Evolutionary conservation across 2,797 vertebrate genomes (phyloP), one percentile per base, ranked within the genome.

Genomic region (Hydrocynus forskahlii): DNA sequence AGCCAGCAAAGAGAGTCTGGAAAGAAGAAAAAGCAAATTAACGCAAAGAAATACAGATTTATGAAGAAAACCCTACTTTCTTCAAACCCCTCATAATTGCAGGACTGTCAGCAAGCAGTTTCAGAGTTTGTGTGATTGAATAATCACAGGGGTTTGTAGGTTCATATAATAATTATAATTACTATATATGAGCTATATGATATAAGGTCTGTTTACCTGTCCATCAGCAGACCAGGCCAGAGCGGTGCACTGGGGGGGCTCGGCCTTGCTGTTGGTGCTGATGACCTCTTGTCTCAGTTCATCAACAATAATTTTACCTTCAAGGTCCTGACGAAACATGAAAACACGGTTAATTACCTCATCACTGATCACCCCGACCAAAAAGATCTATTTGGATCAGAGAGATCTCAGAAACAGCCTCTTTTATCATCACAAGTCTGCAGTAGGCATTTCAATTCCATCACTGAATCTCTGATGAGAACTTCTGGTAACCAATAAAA

Each of bases 211-310:
- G 43, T 25, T 38, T 94, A 98, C 97, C 97, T 98, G 97, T 89
- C 97, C 97, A 25, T 98, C 97, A 76, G 97, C 97, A 67, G 97
- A 99, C 97, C 96, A 98, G 63, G 96, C 97, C 92, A 98, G 89
- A 50, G 94, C 97, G 0, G 96, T 98, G 82, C 97, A 97, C 88
- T 98, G 97, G 12, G 96, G 96, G 0, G 97, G 96, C 64, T 98
- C 97, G 0, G 97, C 97, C 87, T 98, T 98, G 95, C 96, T 97
- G 92, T 95, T 99, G 85, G 96, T 97, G 91, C 96, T 98, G 94
- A 98, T 98, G 88, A 98, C 97, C 89, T 98, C 97, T 90, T 98
- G 97, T 87, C 96, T 97, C 90, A 99, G 94, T 87, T 98, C 96
- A 69, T 98, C 97, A 88, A 97, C 97, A 40, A 98, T 98, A 91